Evolutionary conservation across 2,797 vertebrate genomes (phyloP).

Genomic region (Simalia tracyae): DNA sequence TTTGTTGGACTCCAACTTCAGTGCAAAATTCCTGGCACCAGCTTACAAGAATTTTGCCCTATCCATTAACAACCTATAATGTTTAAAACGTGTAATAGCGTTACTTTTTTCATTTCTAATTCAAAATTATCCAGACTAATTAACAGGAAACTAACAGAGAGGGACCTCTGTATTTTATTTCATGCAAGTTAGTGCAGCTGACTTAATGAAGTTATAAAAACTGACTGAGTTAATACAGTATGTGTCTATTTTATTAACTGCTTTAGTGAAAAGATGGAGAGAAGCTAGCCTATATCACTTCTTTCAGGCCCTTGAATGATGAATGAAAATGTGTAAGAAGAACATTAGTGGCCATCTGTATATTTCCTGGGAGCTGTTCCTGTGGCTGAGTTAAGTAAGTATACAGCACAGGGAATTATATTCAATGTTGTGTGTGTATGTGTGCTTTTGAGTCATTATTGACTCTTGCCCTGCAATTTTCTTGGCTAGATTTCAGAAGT

Average conservation of each 20-base stretch:
- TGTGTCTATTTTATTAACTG: conserved; percentile 44
- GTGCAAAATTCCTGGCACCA: background rate
- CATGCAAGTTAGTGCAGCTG: conserved; percentile 28
- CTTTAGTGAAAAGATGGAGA: conserved; percentile 18
- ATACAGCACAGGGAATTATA: background rate
- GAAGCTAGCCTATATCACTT: conserved; percentile 8
- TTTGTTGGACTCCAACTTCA: conserved; percentile 26
- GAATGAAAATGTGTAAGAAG: conserved; percentile 6
- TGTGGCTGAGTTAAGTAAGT: background rate
- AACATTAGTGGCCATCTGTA: background rate
- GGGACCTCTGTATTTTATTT: conserved; percentile 34
- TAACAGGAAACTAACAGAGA: conserved; percentile 57
- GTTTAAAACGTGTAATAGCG: conserved; percentile 23
- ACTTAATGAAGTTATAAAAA: conserved; percentile 58
- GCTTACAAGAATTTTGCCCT: conserved; percentile 11
- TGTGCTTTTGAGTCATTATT: background rate
- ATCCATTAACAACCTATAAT: background rate
- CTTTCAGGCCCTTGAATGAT: background rate
- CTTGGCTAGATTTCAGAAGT: background rate
- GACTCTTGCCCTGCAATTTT: background rate
- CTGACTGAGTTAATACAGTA: conserved; percentile 27
- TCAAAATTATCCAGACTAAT: conserved; percentile 59
- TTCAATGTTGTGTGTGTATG: background rate
- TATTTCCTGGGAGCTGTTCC: background rate
- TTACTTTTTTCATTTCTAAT: conserved; percentile 52